Conservation (phyloP, 2,888 invertebrate genomes). For the Phengaris arion region DNA sequence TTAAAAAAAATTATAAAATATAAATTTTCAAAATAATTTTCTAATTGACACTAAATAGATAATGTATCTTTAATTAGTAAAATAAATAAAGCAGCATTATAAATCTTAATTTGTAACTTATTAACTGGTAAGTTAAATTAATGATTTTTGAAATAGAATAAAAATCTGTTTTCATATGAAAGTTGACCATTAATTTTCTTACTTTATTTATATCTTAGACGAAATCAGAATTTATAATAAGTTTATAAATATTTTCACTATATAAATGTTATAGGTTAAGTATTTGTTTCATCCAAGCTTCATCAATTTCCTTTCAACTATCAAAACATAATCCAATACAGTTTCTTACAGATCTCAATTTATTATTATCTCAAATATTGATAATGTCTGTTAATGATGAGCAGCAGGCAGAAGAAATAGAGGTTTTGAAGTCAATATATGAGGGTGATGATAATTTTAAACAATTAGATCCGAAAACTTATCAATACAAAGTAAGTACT, state of each 20-base stretch:
- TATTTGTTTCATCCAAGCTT: background rate
- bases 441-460: constrained; percentile 95
- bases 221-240: background rate
- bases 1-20: background rate
- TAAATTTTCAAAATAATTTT: background rate
- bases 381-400: constrained; percentile 78
- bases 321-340: background rate
- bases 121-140: background rate
- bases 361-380: constrained; percentile 7
- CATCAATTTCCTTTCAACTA: background rate
- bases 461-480: constrained; percentile 86
- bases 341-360: constrained; percentile 34
- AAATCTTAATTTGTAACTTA: background rate
- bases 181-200: background rate
- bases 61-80: background rate
- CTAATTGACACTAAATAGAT: background rate
- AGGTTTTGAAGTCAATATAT: constrained; percentile 95
- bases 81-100: background rate
- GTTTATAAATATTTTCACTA: background rate
- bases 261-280: background rate
- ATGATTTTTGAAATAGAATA: background rate
- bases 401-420: constrained; percentile 91
- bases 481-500: constrained; percentile 91
- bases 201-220: background rate
- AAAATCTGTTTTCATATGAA: background rate